Evolutionary conservation across 1,140 invertebrate genomes (phyloP).

Genomic region (Agrilus planipennis): DNA sequence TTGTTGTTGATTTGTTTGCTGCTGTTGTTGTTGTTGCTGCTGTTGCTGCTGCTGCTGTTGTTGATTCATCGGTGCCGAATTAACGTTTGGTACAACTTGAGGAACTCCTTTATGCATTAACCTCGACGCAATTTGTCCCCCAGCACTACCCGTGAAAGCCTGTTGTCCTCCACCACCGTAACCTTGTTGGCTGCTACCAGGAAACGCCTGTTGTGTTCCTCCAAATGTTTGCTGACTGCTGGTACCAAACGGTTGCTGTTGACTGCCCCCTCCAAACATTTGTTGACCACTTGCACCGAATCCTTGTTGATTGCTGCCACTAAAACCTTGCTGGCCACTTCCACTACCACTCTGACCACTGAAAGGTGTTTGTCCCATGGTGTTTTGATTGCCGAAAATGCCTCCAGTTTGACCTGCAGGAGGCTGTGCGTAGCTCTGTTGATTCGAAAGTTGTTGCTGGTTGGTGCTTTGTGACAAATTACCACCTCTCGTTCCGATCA

Average conservation of each 20-base stretch:
- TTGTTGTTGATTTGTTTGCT: conserved; percentile 33
- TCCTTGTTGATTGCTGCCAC: conserved; percentile 13
- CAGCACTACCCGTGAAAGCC: conserved; percentile 16
- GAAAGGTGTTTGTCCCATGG: conserved; percentile 1
- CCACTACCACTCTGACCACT: conserved; percentile 4
- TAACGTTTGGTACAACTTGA: conserved; percentile 45
- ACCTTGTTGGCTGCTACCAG: conserved; percentile 13
- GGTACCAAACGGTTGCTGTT: conserved; percentile 18
- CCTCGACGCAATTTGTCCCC: conserved; percentile 16
- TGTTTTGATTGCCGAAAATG: conserved; percentile 9
- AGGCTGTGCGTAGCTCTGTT: too few species aligned
- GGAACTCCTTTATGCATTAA: conserved; percentile 41
- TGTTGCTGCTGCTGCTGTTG: conserved; percentile 25
- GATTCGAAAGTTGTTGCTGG: conserved; percentile 14
- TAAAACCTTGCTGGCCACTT: conserved; percentile 10
- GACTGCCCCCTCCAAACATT: conserved; percentile 13
- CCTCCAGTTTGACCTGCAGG: too few species aligned
- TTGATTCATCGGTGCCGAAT: conserved; percentile 24
- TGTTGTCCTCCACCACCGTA: conserved; percentile 12
- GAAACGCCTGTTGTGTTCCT: conserved; percentile 11
- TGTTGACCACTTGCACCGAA: conserved; percentile 12
- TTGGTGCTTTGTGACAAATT: conserved; percentile 17
- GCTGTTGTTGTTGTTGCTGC: conserved; percentile 32
- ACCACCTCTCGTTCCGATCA: conserved; percentile 33
- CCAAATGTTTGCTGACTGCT: conserved; percentile 10